These are phyloP conservation scores for Planococcus citri DNA, from an alignment of 1,140 invertebrate genomes.

Conservation along the genomic window DNA sequence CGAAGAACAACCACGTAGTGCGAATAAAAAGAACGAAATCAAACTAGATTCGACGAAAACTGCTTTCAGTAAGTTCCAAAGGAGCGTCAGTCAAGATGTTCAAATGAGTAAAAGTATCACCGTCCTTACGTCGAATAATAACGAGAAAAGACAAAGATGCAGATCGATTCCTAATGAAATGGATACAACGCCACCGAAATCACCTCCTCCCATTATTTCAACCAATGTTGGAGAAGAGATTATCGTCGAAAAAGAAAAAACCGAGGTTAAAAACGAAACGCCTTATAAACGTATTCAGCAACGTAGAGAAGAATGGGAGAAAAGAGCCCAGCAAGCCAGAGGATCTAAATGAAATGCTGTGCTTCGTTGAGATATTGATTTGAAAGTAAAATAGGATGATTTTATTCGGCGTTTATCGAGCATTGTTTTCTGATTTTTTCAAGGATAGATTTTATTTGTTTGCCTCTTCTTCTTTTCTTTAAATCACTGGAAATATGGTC, in stretches of 20 bases:
- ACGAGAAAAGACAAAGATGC: conserved; percentile 25
- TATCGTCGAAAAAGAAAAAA: conserved; percentile 23
- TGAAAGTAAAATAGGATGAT: too few species aligned
- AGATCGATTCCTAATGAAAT: conserved; percentile 19
- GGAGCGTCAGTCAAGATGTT: conserved; percentile 23
- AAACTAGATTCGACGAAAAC: conserved; percentile 24
- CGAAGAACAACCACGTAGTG: conserved; percentile 34
- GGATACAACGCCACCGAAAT: not conserved
- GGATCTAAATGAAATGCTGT: too few species aligned
- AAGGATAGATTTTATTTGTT: too few species aligned
- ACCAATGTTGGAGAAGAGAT: conserved; percentile 24
- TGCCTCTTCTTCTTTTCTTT: too few species aligned
- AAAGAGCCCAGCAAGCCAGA: conserved; percentile 44
- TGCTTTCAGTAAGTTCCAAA: conserved; percentile 10
- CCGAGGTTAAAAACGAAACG: conserved; percentile 36
- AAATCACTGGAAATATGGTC: too few species aligned
- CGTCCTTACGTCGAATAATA: conserved; percentile 17
- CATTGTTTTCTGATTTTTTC: too few species aligned
- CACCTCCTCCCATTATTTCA: not conserved
- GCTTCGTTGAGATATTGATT: too few species aligned
- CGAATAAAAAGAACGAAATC: conserved; percentile 27
- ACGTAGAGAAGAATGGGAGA: conserved; percentile 58
- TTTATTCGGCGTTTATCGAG: too few species aligned
- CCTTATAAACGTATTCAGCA: conserved; percentile 56
- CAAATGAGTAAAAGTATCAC: not conserved